Base-by-base conservation (phyloP, 2,797 vertebrate genomes). In the Pipistrellus kuhlii region DNA sequence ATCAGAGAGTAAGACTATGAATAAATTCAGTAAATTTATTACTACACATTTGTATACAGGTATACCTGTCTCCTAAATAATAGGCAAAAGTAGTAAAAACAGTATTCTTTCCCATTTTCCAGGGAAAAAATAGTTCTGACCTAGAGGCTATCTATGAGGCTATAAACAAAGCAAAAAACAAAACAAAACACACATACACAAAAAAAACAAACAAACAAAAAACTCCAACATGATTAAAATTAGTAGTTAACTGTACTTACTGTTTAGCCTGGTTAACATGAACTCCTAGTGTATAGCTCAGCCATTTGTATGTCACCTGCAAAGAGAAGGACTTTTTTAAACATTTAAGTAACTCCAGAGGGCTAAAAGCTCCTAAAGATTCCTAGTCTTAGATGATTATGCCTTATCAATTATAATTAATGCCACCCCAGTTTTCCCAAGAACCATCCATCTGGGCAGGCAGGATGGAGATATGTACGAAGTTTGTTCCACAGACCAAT, bases 301-400 rank as follows among this genome's bases (percentile, higher is more conserved):
- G 98, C 99, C 99, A 99, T 98, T 99, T 99, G 94, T 99, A 99
- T 0, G 99, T 99, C 38, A 99, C 99, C 99, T 99, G 97, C 8
- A 94, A 72, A 20, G 95, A 66, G 53, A 17, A 64, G 78, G 5
- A 92, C 48, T 30, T 91, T 86, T 51, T 48, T 25, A 95, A 90
- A 86, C 64, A 27, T 86, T 94, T 85, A 97, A 62, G 88, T 69
- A 48, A 72, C 25, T 73, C 55, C 30, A 66, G 76, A 85, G 30
- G 23, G 8, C 51, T 12, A 85, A 81, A 30, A 8, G 66, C 3
- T 88, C 44, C 72, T 86, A 89, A 83, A 84, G 38, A 92, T 3
- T 83, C 62, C 78, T 89, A 68, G 38, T 93, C 14, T 83, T 59
- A 64, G 18, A 66, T 59, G n/a, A 88, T 46, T 66, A 69, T 30